Base-by-base conservation (phyloP, 1,140 invertebrate species). In the Aphaenogaster floridana region DNA sequence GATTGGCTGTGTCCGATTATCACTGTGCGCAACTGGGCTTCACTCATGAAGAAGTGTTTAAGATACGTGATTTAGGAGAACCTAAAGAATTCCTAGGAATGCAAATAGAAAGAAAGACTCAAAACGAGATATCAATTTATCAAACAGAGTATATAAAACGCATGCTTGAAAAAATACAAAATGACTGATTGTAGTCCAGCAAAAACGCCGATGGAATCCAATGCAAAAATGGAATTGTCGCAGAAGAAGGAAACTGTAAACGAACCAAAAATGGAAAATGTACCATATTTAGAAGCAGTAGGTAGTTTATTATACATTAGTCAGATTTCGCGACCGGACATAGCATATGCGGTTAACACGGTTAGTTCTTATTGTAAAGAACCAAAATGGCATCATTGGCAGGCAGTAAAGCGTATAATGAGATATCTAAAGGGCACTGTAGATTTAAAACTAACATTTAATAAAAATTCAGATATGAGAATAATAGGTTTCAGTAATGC, bases 251-350 rank as follows among this genome's bases (percentile, higher is more conserved):
- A n/a, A 48, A 61, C 0, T 8, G 0, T 1, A 11, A 21, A 77
- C 0, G 36, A 48, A 61, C n/a, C 2, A 0, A n/a, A 61, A 42
- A 45, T 63, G 74, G 17, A 34, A n/a, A 61, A 54, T 1, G 17
- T 77, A n/a, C 57, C 57, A 4, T 77, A 61, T 61, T 42, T 42
- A 21, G 36, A 77, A 63, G 54, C 59, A 0, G 39, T 77, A n/a
- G 61, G 76, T 50, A 79, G 57, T 34, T 17, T 79, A 3, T 50
- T 79, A 45, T 79, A 79, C 45, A 34, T 78, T 61, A 64, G 57
- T 13, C 36, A 63, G 17, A 64, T 61, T 21, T 63, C 76, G 7
- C 0, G 76, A 15, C 76, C 76, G 0, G 76, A 78, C 13, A 50
- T 78, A 4, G 76, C 76, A 3, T 63, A 63, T 4, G 42, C 42